Conservation (phyloP, 2,113 vertebrate genomes). For the Eupsittula cactorum region DNA sequence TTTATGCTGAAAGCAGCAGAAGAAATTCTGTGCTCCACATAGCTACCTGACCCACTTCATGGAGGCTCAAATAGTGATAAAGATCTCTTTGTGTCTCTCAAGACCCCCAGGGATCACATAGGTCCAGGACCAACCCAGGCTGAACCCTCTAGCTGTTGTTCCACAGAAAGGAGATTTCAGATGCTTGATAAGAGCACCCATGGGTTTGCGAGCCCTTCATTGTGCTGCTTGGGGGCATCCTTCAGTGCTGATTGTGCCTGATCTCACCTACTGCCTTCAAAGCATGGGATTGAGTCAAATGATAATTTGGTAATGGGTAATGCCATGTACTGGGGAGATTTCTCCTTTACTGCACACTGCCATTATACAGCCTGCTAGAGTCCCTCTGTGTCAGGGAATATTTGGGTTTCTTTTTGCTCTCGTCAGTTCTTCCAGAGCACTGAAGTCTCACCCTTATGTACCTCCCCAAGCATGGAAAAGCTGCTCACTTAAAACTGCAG, state of each 20-base stretch:
- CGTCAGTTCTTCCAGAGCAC: not conserved
- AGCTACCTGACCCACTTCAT: not conserved
- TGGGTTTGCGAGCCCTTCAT: fast-evolving
- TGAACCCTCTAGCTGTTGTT: not conserved
- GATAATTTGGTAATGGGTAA: not conserved
- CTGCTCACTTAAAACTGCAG: not conserved
- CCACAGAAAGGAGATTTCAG: not conserved
- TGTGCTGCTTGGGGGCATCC: not conserved
- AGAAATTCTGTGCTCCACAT: not conserved
- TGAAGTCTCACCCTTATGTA: fast-evolving
- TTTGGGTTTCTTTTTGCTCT: not conserved
- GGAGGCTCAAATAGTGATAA: not conserved
- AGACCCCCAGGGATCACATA: fast-evolving
- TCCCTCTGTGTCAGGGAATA: not conserved
- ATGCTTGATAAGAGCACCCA: not conserved
- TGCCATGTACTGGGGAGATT: not conserved
- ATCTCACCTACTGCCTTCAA: not conserved
- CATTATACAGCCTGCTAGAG: not conserved
- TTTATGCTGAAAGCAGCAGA: not conserved
- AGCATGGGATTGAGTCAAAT: not conserved
- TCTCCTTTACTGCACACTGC: not conserved
- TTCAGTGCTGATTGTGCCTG: not conserved
- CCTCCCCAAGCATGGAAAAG: not conserved
- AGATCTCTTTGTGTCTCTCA: not conserved
- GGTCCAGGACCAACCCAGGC: not conserved